Evolutionary conservation across 2,888 invertebrate genomes (phyloP), one percentile per base, ranked within the genome.

Genomic region (Escarpia spicata): DNA sequence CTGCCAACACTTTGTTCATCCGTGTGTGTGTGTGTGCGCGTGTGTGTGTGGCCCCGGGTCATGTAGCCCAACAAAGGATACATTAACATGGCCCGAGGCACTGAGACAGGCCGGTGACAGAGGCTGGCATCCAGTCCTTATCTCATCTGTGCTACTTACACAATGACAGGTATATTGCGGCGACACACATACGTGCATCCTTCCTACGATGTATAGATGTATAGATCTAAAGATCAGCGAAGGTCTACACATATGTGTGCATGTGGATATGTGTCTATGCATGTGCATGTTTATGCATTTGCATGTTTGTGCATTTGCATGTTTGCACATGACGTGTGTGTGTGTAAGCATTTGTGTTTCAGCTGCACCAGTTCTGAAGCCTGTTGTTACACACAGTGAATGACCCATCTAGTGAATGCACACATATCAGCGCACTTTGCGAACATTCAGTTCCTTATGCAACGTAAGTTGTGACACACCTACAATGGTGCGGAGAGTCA

Each of bases 161-260:
- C 75, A 75, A 75, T 75, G 75, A 75, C 75, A 75, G 75, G 75
- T 75, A 75, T 75, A 75, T n/a, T 75, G n/a, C 19, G 52, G 75
- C 19, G 75, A 75, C 75, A 75, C n/a, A 75, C 75, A 52, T 52
- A 26, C n/a, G 75, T 75, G 19, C 75, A 75, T 75, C 75, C 75
- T 75, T 75, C 75, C 75, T 4, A 26, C 26, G n/a, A n/a, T 6
- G 75, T 26, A 1, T 6, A 75, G n/a, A n/a, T 6, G 75, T 26
- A 1, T 6, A 75, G n/a, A 75, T 75, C 75, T 75, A 75, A 52
- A 52, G 52, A 52, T 52, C 52, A 2, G 52, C 52, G 15, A 52
- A 52, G 52, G 45, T 26, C 60, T 60, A 19, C 60, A 12, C 12
- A 52, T 12, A 75, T 75, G n/a, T 26, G 19, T 26, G 19, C 75